Base-by-base conservation (phyloP, 1,140 invertebrate species). In the Andricus grossulariae region DNA sequence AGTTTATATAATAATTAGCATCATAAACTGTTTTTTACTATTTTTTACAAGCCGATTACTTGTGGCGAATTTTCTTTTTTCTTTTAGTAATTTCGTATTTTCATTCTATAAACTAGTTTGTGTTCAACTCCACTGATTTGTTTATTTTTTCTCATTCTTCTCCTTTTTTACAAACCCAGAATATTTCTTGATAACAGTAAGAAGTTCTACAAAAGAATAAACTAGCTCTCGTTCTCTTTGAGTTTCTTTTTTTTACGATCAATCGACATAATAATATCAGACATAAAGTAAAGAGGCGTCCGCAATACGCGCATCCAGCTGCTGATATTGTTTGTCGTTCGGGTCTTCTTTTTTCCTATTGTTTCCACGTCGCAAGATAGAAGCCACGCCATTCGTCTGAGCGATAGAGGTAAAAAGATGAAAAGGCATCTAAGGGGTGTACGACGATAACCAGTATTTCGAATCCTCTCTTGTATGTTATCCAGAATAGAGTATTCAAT, bases 151-250 rank as follows among this genome's bases (percentile, higher is more conserved):
- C 32, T 66, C 15, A 25, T 66, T 66, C 16, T 66, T 66, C 60
- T 66, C 16, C 25, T 32, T 66, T 39, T 11, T 6, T 60, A 60
- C 7, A 60, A 60, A 60, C 21, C 19, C 57, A 60, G 57, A 60
- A 60, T 60, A 60, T 60, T 60, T 25, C 57, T 60, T 60, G 25
- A 60, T 60, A 60, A 60, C 57, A 60, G 57, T 60, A 60, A 60
- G 57, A 66, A 66, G 60, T 66, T 66, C 25, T 66, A 66, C 60
- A 66, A 66, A 66, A 66, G 60, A 66, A 66, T 66, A 66, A 66
- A 66, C 60, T 66, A 66, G 60, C 60, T 66, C 60, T 66, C 25
- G 60, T 66, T 45, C 32, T 66, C 60, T 39, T 66, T 66, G 25
- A 45, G 32, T 39, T n/a, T 45, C 39, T 66, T 66, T 66, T 60